Percentiles rank a stretch among this genome's conserved stretches.
Conservation (phyloP, 2,888 invertebrate genomes). For the Cyaniris semiargus region DNA sequence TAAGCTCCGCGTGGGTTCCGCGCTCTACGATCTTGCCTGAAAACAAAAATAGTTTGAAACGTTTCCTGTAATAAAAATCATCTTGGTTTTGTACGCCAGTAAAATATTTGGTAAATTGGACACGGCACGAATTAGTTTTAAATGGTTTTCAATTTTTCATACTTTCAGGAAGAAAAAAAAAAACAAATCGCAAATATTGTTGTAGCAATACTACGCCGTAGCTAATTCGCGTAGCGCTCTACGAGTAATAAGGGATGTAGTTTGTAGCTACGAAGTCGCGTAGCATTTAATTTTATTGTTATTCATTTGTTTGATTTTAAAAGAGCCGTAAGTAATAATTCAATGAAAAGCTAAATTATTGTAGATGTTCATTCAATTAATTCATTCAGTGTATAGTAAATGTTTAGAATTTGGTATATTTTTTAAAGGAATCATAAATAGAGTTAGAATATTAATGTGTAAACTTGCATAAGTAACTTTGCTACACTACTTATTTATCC, state of each 20-base stretch:
- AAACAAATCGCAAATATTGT: background rate
- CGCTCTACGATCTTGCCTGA: conserved; percentile 86
- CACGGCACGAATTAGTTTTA: too few relatives aligned
- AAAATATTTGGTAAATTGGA: too few relatives aligned
- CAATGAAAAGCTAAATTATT: too few relatives aligned
- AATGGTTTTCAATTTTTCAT: too few relatives aligned
- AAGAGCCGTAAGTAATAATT: too few relatives aligned
- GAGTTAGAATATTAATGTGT: too few relatives aligned
- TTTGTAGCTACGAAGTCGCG: background rate
- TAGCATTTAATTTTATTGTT: background rate
- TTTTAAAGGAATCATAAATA: background rate
- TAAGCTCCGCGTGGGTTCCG: conserved; percentile 86
- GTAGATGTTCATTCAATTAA: too few relatives aligned
- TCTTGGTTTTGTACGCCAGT: too few relatives aligned
- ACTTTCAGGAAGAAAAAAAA: background rate
- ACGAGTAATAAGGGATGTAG: background rate
- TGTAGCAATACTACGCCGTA: conserved; percentile 2
- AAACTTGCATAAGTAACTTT: too few relatives aligned
- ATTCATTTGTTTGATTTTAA: background rate
- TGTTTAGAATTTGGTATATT: background rate
- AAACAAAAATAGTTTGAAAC: conserved; percentile 37
- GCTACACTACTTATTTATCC: too few relatives aligned
- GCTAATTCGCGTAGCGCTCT: background rate
- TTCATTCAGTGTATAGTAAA: background rate
- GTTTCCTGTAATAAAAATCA: background rate